Percentiles rank a stretch among this genome's conserved stretches.
Conservation (phyloP, 2,113 vertebrate genomes). For the Periophthalmus modestus region DNA sequence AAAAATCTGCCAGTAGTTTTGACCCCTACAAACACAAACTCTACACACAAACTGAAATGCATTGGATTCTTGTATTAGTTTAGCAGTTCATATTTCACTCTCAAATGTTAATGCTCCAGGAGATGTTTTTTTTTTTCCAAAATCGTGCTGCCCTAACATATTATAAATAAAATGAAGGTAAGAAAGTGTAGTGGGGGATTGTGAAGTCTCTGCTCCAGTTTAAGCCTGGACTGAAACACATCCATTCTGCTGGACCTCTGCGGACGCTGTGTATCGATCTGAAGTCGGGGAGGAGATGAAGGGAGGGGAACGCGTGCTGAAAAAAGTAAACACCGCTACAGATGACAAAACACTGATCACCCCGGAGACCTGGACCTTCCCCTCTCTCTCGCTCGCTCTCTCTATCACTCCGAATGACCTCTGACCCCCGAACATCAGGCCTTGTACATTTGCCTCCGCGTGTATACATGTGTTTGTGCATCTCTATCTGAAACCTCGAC, state of each 20-base stretch:
- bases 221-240: constrained; percentile 61
- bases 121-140: too few relatives aligned
- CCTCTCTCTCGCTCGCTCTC: constrained; percentile 49
- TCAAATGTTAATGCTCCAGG: too few relatives aligned
- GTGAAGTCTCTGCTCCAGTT: constrained; percentile 51
- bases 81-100: too few relatives aligned
- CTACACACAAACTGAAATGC: too few relatives aligned
- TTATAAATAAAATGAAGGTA: not conserved
- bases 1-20: too few relatives aligned
- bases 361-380: constrained; percentile 78
- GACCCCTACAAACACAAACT: too few relatives aligned
- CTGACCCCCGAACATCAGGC: constrained; percentile 50
- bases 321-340: constrained; percentile 86
- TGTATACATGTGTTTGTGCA: constrained; percentile 16
- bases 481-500: constrained; percentile 6
- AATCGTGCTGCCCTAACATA: not conserved
- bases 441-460: constrained; percentile 16
- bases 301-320: constrained; percentile 62
- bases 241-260: constrained; percentile 76
- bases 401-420: constrained; percentile 62
- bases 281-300: constrained; percentile 67
- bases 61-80: too few relatives aligned
- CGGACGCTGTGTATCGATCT: constrained; percentile 84
- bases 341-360: constrained; percentile 92
- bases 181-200: constrained; percentile 32